Conservation (phyloP, 1,140 invertebrate species). For the Heliconius hermathena region DNA sequence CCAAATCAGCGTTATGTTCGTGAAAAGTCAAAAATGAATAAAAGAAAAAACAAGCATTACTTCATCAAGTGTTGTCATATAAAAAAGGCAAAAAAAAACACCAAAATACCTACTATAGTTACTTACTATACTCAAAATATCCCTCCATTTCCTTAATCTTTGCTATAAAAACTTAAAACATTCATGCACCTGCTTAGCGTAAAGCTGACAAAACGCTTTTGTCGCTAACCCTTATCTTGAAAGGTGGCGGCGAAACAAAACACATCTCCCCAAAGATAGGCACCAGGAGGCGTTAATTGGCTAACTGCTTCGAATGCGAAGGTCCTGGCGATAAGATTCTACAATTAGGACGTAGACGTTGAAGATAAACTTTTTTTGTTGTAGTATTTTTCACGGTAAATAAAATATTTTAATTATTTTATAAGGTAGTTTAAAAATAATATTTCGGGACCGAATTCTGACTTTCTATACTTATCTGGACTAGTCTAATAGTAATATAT, state of each 20-base stretch:
- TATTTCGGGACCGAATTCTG: too few species aligned
- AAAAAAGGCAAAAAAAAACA: not conserved
- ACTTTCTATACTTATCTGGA: too few species aligned
- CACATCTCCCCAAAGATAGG: slow-evolving; percentile 46
- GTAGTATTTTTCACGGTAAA: not conserved
- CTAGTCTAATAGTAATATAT: too few species aligned
- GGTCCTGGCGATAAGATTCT: slow-evolving; percentile 33
- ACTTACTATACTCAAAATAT: not conserved
- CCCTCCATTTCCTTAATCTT: slow-evolving; percentile 21
- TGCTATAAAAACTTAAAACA: slow-evolving; percentile 17
- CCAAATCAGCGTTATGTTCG: too few species aligned
- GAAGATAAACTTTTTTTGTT: slow-evolving; percentile 8
- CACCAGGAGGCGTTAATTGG: slow-evolving; percentile 58
- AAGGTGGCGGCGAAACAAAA: slow-evolving; percentile 54
- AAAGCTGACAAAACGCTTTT: slow-evolving; percentile 51
- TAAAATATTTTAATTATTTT: not conserved
- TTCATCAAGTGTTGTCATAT: not conserved
- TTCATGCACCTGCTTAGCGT: slow-evolving; percentile 54
- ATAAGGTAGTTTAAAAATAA: too few species aligned
- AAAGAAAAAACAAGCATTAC: too few species aligned
- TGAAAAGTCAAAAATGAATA: too few species aligned
- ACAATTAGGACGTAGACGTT: slow-evolving; percentile 29
- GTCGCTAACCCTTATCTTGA: slow-evolving; percentile 51
- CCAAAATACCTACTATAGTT: not conserved
- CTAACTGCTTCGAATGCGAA: slow-evolving; percentile 44